phyloP scores from a whole-genome alignment of 2,113 vertebrate species.

The Phrynocephalus versicolor region DNA sequence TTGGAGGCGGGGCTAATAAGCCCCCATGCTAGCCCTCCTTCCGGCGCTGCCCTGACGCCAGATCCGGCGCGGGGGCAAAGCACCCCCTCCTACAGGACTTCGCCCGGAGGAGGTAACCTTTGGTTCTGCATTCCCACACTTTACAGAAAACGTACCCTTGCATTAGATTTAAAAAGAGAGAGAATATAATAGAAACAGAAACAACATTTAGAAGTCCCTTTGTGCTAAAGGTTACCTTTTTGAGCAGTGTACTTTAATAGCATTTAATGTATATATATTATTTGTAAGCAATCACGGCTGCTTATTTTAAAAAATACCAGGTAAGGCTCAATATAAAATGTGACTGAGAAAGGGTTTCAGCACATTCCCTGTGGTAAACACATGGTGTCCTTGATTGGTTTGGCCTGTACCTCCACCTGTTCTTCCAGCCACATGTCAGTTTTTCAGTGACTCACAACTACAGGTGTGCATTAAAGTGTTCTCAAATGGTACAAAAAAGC shows the following conservation, averaged over 20 bases:
- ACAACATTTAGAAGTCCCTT: not conserved
- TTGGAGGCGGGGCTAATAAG: no score
- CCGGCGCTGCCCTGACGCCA: no score
- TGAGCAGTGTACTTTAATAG: slow-evolving; percentile 1
- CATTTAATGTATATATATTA: no score
- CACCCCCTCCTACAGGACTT: no score
- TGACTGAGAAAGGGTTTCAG: not conserved
- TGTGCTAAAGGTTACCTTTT: not conserved
- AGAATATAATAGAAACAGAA: no score
- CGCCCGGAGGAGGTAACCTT: no score
- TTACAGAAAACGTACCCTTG: slow-evolving; percentile 15
- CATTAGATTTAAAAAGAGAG: not conserved
- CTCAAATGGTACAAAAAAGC: not conserved
- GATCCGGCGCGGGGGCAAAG: no score
- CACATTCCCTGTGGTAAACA: not conserved
- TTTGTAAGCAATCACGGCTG: no score
- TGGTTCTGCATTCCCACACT: slow-evolving; percentile 4
- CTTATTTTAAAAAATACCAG: not conserved
- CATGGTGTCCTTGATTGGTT: not conserved
- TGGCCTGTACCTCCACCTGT: not conserved
- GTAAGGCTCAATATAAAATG: not conserved
- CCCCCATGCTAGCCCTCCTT: no score
- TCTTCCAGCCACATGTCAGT: not conserved
- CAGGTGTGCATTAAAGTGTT: not conserved
- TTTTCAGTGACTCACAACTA: not conserved